Evolutionary conservation across 2,888 invertebrate genomes (phyloP), one percentile per base, ranked within the genome.

Genomic region (Lasioglossum lativentre): DNA sequence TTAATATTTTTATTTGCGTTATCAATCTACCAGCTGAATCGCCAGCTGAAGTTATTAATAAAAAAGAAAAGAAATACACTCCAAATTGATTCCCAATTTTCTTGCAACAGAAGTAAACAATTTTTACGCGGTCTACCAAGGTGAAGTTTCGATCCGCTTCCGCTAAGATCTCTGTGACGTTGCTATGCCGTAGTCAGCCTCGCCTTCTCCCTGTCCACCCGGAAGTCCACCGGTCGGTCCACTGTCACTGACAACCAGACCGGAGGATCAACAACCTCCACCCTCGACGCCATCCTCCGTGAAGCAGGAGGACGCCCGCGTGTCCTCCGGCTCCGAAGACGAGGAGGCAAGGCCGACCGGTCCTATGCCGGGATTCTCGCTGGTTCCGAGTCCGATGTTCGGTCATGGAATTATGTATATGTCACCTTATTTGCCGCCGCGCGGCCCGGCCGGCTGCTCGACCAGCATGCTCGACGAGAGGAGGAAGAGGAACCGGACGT

Each of bases 401-500:
- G 97, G 97, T 78, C 98, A 98, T 92, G 97, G 98, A 82, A 98
- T 98, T 90, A 98, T 98, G 98, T 98, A 98, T 94, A 98, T 98
- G 98, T 98, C 98, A 92, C 98, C 98, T 94, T 98, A 98, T 94
- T 97, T 98, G 93, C 97, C 97, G 23, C 94, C 95, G 6, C 94
- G 95, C 73, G 94, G 94, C 68, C 94, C 94, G 23, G 90, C 95
- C 52, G 93, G 94, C 38, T 94, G 95, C 87, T 93, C 95, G 45
- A 93, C 95, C 59, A 97, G 97, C 92, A 94, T 94, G 93, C 95
- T 97, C 88, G 98, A 98, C 92, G 98, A 99, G 94, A 96, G 98
- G 59, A 97, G 99, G 89, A 99, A 99, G 95, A 97, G 99, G 70
- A 99, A 99, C 95, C 97, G 99, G 90, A 99, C 99, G 68, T 99